Evolutionary conservation across 2,888 invertebrate genomes (phyloP).

Genomic region (Gibbula magus): DNA sequence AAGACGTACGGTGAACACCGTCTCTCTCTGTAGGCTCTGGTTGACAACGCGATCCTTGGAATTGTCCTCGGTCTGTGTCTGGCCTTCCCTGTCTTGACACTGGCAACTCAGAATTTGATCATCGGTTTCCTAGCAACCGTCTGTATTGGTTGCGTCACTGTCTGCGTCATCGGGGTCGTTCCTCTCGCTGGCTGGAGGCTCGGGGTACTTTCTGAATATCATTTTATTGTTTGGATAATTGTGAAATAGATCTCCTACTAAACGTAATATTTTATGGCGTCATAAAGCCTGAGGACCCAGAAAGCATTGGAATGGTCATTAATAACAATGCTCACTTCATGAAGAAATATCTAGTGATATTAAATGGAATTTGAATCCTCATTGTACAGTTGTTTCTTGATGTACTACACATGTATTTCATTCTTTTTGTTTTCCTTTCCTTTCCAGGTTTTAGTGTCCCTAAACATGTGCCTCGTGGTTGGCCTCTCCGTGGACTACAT

Average conservation of each 20-base stretch:
- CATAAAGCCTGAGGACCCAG: neutral
- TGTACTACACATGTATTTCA: too few species aligned
- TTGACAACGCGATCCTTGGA: slow-evolving; percentile 61
- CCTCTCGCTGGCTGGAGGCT: slow-evolving; percentile 70
- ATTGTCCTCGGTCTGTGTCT: slow-evolving; percentile 61
- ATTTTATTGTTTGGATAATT: neutral
- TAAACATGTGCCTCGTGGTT: slow-evolving; percentile 61
- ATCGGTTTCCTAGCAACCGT: slow-evolving; percentile 66
- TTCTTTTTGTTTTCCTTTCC: too few species aligned
- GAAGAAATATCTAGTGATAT: too few species aligned
- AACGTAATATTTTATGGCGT: neutral
- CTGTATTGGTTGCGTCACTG: slow-evolving; percentile 63
- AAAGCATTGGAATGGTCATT: too few species aligned
- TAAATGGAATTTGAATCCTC: too few species aligned
- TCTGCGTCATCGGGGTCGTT: slow-evolving; percentile 68
- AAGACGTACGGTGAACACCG: too few species aligned
- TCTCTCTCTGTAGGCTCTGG: slow-evolving; percentile 54
- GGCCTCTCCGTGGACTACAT: slow-evolving; percentile 63
- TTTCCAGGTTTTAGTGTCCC: slow-evolving; percentile 52
- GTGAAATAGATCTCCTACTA: neutral
- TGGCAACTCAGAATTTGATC: slow-evolving; percentile 67
- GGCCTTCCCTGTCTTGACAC: slow-evolving; percentile 66
- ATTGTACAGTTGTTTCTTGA: too few species aligned
- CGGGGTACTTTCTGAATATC: slow-evolving; percentile 56
- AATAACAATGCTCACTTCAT: too few species aligned